A percentile compares a stretch with the other conserved stretches of the same genome.
Conservation (phyloP, 1,140 invertebrate genomes). For the Caerostris darwini region DNA sequence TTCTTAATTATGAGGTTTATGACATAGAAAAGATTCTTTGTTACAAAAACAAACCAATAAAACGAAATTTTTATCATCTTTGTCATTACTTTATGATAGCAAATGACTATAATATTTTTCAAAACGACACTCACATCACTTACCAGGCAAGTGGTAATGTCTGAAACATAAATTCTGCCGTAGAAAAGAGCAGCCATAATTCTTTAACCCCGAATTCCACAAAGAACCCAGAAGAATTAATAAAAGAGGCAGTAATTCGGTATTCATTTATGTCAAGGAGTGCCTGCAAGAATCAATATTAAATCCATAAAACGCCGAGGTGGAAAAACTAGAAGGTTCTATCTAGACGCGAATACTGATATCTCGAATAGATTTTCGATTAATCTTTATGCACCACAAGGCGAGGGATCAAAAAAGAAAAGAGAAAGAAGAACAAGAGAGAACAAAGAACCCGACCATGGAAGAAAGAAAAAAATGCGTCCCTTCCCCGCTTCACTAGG, state of each 20-base stretch:
- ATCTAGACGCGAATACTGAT: conserved; percentile 68
- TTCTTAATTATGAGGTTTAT: too few species aligned
- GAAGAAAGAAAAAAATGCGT: conserved; percentile 33
- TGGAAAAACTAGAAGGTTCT: conserved; percentile 41
- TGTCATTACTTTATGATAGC: background rate
- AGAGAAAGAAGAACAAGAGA: conserved; percentile 26
- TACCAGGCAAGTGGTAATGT: background rate
- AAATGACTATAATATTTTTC: background rate
- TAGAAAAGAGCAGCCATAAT: background rate
- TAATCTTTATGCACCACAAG: conserved; percentile 69
- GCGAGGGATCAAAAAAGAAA: conserved; percentile 24
- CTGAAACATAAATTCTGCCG: background rate
- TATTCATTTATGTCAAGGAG: conserved; percentile 65
- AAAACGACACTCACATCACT: background rate
- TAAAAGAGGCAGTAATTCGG: conserved; percentile 33
- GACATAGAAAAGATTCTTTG: too few species aligned
- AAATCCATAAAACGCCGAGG: conserved; percentile 60
- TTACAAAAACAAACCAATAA: background rate
- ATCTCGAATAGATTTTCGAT: conserved; percentile 72
- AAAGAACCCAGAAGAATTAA: background rate
- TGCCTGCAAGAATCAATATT: conserved; percentile 44
- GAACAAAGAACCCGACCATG: conserved; percentile 22
- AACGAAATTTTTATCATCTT: background rate
- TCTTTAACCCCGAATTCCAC: background rate
- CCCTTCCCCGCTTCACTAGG: background rate